These are phyloP conservation scores for Callipepla squamata DNA, from an alignment of 2,113 vertebrate species.

Conservation along the genomic window DNA sequence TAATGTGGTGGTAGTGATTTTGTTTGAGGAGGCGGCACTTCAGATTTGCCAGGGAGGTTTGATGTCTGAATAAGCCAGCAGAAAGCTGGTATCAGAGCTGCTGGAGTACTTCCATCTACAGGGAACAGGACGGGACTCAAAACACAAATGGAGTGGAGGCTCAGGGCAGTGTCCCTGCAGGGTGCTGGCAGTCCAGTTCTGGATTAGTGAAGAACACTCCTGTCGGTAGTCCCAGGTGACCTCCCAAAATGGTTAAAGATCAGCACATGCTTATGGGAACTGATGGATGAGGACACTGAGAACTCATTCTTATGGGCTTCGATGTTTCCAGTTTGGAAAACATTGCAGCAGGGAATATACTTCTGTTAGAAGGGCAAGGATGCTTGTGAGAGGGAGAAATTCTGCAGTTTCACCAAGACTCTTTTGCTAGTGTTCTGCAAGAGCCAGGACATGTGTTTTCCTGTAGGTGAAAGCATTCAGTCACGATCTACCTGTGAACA, in stretches of 20 bases:
- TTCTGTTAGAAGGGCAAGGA: background rate
- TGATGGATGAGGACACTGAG: background rate
- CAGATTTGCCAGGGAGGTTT: background rate
- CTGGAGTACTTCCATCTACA: background rate
- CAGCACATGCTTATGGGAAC: background rate
- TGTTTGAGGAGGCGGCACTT: conserved; percentile 12
- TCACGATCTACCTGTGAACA: background rate
- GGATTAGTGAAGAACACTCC: background rate
- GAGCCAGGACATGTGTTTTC: background rate
- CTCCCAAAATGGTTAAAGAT: background rate
- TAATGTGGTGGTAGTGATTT: background rate
- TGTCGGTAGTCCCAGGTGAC: background rate
- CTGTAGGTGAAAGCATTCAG: background rate
- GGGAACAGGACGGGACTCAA: background rate
- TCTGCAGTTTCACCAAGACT: background rate
- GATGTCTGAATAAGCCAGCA: background rate
- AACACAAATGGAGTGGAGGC: background rate
- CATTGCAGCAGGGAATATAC: background rate
- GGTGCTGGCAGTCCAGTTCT: background rate
- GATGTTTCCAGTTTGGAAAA: background rate
- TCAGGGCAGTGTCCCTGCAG: background rate
- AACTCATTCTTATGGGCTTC: background rate
- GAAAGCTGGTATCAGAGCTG: background rate
- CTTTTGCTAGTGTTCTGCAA: background rate
- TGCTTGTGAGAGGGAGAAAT: background rate